Evolutionary conservation across 2,797 vertebrate genomes (phyloP), one percentile per base, ranked within the genome.

Genomic region (Jordanella pulchra): DNA sequence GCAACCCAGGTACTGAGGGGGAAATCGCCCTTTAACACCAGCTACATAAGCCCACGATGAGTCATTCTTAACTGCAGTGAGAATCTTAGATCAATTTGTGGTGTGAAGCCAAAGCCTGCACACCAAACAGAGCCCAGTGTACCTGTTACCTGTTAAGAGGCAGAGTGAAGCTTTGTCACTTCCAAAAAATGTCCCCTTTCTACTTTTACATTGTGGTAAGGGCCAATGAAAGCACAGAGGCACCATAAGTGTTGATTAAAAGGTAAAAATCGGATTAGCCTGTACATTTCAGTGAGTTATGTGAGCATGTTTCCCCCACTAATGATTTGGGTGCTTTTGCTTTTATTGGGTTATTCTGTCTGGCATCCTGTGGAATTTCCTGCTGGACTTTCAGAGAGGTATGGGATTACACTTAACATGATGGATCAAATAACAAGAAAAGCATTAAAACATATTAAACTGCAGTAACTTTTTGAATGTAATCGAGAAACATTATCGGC

Each of bases 331-430:
- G 94, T 90, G 92, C 95, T 95, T 91, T 92, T 90, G 93, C 93
- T 94, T 97, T 98, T 97, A 98, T 97, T 96, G 95, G 94, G 96
- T 97, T 97, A 96, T 92, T 91, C 93, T 94, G 96, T 96, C 95
- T 96, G 95, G 94, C 92, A 90, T 96, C 95, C 95, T 94, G 94
- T 94, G 96, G 96, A 95, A 97, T 97, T 98, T 99, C 97, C 97
- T 98, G 96, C 96, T 95, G 95, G 94, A 95, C 91, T 94, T 95
- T 93, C 93, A 94, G 91, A 89, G 91, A 93, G 95, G 96, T 95
- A 95, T 86, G 93, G 93, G 96, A n/a, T 89, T 94, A 86, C 92
- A 96, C 95, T 98, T 97, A 96, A 97, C 92, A 96, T 96, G 94
- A 95, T 93, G 94, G 95, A 96, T 96, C 96, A 94, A 96, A 92